phyloP scores from a whole-genome alignment of 2,113 vertebrate genomes.

The Capreolus pygargus region DNA sequence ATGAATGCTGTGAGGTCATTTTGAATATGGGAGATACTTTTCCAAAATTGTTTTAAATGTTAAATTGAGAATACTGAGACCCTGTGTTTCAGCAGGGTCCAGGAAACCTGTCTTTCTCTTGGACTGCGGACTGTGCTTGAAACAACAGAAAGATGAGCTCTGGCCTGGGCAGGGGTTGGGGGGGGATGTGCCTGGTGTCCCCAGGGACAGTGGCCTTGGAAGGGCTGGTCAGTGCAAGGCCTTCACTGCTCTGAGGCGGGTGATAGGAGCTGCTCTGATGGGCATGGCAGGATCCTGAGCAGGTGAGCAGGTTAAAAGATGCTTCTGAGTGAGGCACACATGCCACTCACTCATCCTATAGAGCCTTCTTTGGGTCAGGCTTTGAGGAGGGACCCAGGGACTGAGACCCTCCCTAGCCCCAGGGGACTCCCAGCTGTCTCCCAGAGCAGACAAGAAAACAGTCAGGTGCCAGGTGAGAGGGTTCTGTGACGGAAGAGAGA shows the following conservation, averaged over 20 bases:
- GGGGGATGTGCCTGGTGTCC: too few species aligned
- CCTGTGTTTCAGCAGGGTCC: neutral
- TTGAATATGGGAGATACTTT: neutral
- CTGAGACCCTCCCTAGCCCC: neutral
- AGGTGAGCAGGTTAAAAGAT: neutral
- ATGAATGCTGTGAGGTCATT: neutral
- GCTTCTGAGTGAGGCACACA: neutral
- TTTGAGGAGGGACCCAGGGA: neutral
- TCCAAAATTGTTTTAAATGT: neutral
- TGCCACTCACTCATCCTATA: neutral
- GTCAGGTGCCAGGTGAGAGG: neutral
- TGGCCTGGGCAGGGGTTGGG: accelerated
- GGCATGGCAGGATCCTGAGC: neutral
- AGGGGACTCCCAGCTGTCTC: neutral
- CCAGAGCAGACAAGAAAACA: neutral
- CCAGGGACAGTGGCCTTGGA: neutral
- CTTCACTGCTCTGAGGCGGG: neutral
- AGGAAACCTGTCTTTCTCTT: neutral
- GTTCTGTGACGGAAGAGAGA: neutral
- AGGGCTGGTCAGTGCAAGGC: neutral
- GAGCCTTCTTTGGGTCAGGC: neutral
- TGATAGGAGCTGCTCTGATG: neutral
- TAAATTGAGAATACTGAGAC: neutral
- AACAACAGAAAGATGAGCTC: neutral
- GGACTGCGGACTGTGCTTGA: neutral